phyloP scores from a whole-genome alignment of 2,888 invertebrate species.

The Clistopyga incitator region DNA sequence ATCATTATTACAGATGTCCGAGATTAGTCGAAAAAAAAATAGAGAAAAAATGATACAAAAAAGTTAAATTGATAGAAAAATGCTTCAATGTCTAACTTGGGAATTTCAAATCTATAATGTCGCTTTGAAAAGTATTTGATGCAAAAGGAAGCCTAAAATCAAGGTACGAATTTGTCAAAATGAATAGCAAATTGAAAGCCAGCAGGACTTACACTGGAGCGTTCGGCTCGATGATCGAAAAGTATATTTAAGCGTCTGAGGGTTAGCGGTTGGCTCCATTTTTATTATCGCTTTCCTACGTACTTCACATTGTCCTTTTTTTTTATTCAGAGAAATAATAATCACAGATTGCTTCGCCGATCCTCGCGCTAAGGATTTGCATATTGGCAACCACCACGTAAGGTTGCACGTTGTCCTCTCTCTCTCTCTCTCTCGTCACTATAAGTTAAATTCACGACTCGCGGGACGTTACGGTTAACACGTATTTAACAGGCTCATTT shows the following conservation, averaged over 20 bases:
- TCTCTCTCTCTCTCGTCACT: slow-evolving; percentile 26
- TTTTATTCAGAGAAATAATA: slow-evolving; percentile 77
- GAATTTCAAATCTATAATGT: background rate
- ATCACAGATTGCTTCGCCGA: slow-evolving; percentile 77
- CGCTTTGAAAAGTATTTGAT: background rate
- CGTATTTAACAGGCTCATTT: slow-evolving; percentile 40
- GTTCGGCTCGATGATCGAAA: slow-evolving; percentile 51
- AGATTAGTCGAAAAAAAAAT: background rate
- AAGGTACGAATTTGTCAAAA: slow-evolving; percentile 1
- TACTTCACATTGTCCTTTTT: slow-evolving; percentile 32
- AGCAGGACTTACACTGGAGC: slow-evolving; percentile 2
- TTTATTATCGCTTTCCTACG: slow-evolving; percentile 35
- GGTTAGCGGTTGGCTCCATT: slow-evolving; percentile 62
- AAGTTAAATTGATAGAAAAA: too few species aligned
- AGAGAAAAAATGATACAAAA: background rate
- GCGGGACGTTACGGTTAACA: slow-evolving; percentile 9
- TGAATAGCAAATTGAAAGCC: slow-evolving; percentile 5
- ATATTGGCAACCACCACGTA: slow-evolving; percentile 37
- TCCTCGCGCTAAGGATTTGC: slow-evolving; percentile 43
- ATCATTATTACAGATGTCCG: background rate
- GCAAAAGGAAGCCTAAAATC: background rate
- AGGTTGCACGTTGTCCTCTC: slow-evolving; percentile 16
- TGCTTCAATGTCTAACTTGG: background rate
- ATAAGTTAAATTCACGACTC: slow-evolving; percentile 47
- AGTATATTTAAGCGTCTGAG: slow-evolving; percentile 59